phyloP scores from a whole-genome alignment of 1,140 invertebrate species.

The Macrobrachium rosenbergii region DNA sequence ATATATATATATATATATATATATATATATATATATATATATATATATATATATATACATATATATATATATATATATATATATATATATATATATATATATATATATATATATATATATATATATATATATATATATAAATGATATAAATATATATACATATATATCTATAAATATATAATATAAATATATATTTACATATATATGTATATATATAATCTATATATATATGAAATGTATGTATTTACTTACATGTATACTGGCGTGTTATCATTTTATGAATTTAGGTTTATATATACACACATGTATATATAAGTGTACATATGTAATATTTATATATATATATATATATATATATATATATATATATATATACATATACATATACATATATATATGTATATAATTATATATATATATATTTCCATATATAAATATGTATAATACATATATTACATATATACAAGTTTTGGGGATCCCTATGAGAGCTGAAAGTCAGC shows the following conservation, averaged over 20 bases:
- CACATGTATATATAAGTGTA: conserved; percentile 1
- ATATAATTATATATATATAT: conserved; percentile 19
- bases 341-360: neutral
- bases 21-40: too few relatives aligned
- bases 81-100: neutral
- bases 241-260: neutral
- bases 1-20: too few relatives aligned
- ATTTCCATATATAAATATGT: neutral
- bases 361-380: neutral
- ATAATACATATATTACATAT: neutral
- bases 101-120: conserved; percentile 12
- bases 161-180: too few relatives aligned
- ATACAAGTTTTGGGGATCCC: too few relatives aligned
- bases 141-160: too few relatives aligned
- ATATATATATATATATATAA: conserved; percentile 1
- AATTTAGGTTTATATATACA: neutral
- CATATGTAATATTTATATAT: neutral
- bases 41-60: too few relatives aligned
- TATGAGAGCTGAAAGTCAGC: too few relatives aligned
- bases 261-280: too few relatives aligned
- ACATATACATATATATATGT: conserved; percentile 5
- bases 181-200: too few relatives aligned
- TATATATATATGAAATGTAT: too few relatives aligned
- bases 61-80: too few relatives aligned
- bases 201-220: too few relatives aligned